Evolutionary conservation across 1,140 invertebrate genomes (phyloP).

Genomic region (Fopius arisanus): DNA sequence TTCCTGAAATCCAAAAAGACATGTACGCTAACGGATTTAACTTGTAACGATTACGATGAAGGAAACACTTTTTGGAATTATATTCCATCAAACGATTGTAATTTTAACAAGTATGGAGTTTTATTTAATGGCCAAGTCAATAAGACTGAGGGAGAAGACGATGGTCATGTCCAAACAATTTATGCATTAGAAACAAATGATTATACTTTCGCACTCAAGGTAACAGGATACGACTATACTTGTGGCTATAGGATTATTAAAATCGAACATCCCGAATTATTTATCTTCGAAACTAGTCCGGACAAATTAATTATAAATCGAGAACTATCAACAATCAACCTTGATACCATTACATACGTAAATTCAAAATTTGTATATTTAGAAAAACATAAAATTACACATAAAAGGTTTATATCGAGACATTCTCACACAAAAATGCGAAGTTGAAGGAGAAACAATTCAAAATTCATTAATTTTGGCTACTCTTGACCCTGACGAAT

Average conservation of each 20-base stretch:
- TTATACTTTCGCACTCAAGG: not conserved
- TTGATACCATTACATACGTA: too few species aligned
- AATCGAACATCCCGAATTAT: too few species aligned
- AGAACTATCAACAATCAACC: too few species aligned
- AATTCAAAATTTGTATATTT: too few species aligned
- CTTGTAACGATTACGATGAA: not conserved
- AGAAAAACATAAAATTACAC: too few species aligned
- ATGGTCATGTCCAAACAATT: not conserved
- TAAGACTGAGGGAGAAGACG: conserved; percentile 24
- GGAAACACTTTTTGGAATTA: conserved; percentile 30
- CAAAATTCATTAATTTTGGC: conserved; percentile 24
- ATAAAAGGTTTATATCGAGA: conserved; percentile 21
- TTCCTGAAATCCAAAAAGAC: not conserved
- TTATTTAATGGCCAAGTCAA: conserved; percentile 35
- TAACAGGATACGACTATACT: too few species aligned
- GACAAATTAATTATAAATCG: too few species aligned
- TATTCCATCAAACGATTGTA: not conserved
- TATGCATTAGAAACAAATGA: not conserved
- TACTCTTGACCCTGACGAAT: conserved; percentile 30
- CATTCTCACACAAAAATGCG: not conserved
- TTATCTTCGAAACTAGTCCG: too few species aligned
- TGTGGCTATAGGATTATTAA: too few species aligned
- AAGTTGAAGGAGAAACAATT: conserved; percentile 21
- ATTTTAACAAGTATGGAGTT: conserved; percentile 29
- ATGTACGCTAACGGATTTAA: not conserved